These are phyloP conservation scores for Monomorium pharaonis DNA, from an alignment of 1,140 invertebrate genomes.

Conservation along the genomic window DNA sequence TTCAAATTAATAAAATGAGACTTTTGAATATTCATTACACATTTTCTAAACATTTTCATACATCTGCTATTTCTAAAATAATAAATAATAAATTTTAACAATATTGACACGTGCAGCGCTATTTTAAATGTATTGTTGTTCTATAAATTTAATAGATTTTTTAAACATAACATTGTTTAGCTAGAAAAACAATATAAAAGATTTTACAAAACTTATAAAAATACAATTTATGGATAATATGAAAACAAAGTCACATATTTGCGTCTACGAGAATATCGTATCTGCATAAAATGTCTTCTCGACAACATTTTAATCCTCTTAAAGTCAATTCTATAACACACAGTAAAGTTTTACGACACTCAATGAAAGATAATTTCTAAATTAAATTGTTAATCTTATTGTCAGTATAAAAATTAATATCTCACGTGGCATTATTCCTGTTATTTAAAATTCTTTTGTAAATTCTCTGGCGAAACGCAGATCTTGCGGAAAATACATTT, in stretches of 20 bases:
- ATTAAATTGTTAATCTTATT: not conserved
- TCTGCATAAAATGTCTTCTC: not conserved
- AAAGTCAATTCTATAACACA: not conserved
- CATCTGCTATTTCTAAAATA: not conserved
- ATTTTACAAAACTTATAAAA: too few species aligned
- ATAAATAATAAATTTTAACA: not conserved
- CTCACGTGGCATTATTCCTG: not conserved
- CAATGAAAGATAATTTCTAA: not conserved
- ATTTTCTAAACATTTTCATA: not conserved
- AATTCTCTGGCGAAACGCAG: not conserved
- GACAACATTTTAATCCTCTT: not conserved
- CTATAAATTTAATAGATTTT: too few species aligned
- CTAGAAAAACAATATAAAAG: too few species aligned
- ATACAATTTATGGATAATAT: not conserved
- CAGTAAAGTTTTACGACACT: not conserved
- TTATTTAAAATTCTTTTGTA: not conserved
- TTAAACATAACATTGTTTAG: too few species aligned
- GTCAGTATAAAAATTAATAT: not conserved
- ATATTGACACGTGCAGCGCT: not conserved
- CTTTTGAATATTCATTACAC: not conserved
- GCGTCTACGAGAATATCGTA: not conserved
- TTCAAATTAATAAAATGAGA: not conserved
- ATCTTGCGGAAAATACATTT: not conserved
- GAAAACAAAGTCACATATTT: not conserved
- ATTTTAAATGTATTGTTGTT: too few species aligned